Base-by-base conservation (phyloP, 2,113 vertebrate species). In the Apteryx mantelli region DNA sequence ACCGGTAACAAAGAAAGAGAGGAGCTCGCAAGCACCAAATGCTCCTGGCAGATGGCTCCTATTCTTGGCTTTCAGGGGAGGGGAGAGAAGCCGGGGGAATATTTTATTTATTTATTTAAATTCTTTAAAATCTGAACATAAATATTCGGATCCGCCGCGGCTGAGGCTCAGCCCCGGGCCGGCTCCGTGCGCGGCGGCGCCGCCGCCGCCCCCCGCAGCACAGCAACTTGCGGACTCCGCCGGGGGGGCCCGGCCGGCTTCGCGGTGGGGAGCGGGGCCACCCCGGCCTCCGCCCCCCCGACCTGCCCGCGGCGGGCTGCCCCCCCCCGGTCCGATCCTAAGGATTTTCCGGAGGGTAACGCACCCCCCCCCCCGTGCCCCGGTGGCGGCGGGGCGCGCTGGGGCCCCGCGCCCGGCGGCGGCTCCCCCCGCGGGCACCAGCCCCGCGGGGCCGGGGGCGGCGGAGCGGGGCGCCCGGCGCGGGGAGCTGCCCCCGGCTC, bases 91-190 rank as follows among this genome's bases (percentile, higher is more conserved):
- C 91, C 95, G 95, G n/a, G 89, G 61, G 88, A 95, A 96, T 97
- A 95, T 97, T 95, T 97, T 98, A 98, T 98, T 98, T 98, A 98
- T 98, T 98, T 98, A 98, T 99, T 98, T 98, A 98, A 98, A 98
- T 98, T 98, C 97, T 97, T 95, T 96, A 88, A 98, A 98, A 98
- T 98, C 97, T 96, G 97, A 98, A 97, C 97, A 98, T 98, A 98
- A 98, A 99, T 98, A 98, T 98, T 98, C 98, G 97, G 97, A 97
- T 97, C 90, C 80, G 66, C 81, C 86, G 96, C 76, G 94, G 95
- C 95, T 74, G 91, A 90, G 91, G 90, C 94, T 97, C 97, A 98
- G 95, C 96, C 92, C 96, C 55, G 66, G 63, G 93, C 93, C 82
- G 89, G 88, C 82, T 73, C 82, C 32, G 50, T 32, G 80, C 52